These are phyloP conservation scores for Liopterus haemorrhoidalis DNA, from an alignment of 2,888 invertebrate genomes.

Conservation along the genomic window DNA sequence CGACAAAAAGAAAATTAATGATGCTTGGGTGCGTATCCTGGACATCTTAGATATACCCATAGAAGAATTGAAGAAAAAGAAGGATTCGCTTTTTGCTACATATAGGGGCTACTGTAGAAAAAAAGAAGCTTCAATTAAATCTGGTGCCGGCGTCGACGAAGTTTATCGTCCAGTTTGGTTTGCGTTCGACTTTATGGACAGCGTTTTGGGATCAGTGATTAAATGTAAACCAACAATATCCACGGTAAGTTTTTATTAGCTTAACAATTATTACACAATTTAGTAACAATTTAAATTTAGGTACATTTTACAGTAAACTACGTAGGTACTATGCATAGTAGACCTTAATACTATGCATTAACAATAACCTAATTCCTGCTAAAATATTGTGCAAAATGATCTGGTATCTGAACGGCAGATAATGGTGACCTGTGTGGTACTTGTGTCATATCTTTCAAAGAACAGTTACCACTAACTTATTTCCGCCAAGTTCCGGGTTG, in stretches of 20 bases:
- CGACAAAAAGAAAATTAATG: constrained; percentile 7
- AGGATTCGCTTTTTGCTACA: constrained; percentile 27
- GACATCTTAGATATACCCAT: constrained; percentile 4
- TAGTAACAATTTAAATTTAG: too few relatives aligned
- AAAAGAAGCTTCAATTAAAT: constrained; percentile 24
- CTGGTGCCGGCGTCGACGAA: constrained; percentile 22
- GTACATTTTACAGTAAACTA: too few relatives aligned
- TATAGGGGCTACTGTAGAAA: constrained; percentile 22
- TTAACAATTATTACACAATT: too few relatives aligned
- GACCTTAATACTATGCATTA: too few relatives aligned
- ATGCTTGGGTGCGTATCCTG: constrained; percentile 14
- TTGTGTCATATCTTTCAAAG: too few relatives aligned
- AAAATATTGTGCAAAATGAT: too few relatives aligned
- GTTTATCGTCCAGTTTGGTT: constrained; percentile 29
- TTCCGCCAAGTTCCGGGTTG: too few relatives aligned
- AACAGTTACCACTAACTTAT: too few relatives aligned
- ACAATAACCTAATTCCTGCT: too few relatives aligned
- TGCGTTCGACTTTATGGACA: constrained; percentile 26
- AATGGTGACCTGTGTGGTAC: too few relatives aligned
- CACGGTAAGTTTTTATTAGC: constrained; percentile 8
- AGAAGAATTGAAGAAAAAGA: constrained; percentile 25
- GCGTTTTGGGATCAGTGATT: constrained; percentile 21
- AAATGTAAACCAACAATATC: constrained; percentile 11
- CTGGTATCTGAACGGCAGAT: too few relatives aligned
- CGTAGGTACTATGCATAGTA: too few relatives aligned